Base-by-base conservation (phyloP, 2,113 vertebrate genomes). In the Menura novaehollandiae region DNA sequence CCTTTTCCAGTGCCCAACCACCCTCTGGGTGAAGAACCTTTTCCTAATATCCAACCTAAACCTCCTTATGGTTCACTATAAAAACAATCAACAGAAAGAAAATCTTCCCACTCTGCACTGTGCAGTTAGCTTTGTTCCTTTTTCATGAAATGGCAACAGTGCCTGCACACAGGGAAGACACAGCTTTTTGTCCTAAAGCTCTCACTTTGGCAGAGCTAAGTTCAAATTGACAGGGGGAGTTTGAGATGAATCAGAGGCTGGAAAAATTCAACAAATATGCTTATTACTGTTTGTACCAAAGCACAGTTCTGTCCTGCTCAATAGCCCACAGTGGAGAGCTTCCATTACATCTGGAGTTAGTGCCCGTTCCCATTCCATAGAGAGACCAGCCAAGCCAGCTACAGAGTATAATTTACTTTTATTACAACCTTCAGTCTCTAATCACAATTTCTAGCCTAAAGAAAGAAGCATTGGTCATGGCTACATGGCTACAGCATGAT, bases 401-500 rank as follows among this genome's bases (percentile, higher is more conserved):
- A 58, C 44, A 88, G 35, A 92, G 59, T 93, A 26, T 92, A 96
- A 95, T 97, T 96, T 92, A 78, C 80, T 89, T 58, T 81, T 91
- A 95, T 96, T 95, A 75, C 64, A 92, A 56, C 62, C 49, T 82
- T 81, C 60, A 87, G 76, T 66, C 89, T 96, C 69, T 89, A 78
- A 85, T 96, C 87, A 82, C 53, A 72, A 22, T 89, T 95, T 89
- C 85, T 85, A 95, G 37, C 53, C 91, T 82, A 69, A 95, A 93
- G 94, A 94, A 95, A 91, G 67, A 69, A 80, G 30, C 43, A 41
- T 23, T 80, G 76, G 73, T 77, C 74, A 59, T 92, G 67, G 75
- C 68, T 89, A 62, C n/a, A 53, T 85, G 56, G 60, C 59, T 91
- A 60, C n/a, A 72, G 52, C 19, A 27, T 94, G 76, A 93, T 91